Evolutionary conservation across 2,888 invertebrate genomes (phyloP).

Genomic region (Drosophila atripex): DNA sequence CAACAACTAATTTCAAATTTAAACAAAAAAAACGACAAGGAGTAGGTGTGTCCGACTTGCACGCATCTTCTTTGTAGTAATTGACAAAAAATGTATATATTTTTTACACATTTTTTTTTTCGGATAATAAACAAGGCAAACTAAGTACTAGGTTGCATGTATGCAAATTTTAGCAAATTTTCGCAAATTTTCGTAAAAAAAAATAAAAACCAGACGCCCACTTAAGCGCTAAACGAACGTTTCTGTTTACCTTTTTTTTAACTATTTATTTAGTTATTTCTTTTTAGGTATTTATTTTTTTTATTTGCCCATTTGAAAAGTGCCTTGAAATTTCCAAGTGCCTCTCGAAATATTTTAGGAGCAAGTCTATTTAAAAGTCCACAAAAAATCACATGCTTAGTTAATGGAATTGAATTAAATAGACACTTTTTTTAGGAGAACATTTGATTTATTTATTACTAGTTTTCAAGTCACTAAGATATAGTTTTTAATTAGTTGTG

Average conservation of each 20-base stretch:
- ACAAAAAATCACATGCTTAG: no score
- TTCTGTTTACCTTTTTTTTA: constrained; percentile 13
- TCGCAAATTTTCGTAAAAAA: background rate
- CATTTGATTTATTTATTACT: background rate
- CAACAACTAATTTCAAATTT: background rate
- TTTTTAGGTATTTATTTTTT: constrained; percentile 12
- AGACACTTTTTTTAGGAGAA: no score
- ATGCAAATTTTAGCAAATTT: constrained; percentile 38
- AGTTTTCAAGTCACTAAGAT: no score
- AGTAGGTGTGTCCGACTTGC: constrained; percentile 12
- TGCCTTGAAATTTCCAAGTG: background rate
- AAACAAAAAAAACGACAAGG: background rate
- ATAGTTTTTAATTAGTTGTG: no score
- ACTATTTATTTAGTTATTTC: constrained; percentile 16
- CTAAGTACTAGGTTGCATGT: constrained; percentile 8
- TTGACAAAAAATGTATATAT: constrained; percentile 1
- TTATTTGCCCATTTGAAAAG: background rate
- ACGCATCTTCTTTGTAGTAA: constrained; percentile 23
- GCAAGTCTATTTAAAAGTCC: background rate
- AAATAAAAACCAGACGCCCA: background rate
- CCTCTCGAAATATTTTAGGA: background rate
- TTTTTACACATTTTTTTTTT: background rate
- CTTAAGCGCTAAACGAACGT: constrained; percentile 1
- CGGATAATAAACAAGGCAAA: background rate
- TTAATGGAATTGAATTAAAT: no score